phyloP scores from a whole-genome alignment of 2,113 vertebrate species.

The Platysternon megacephalum region DNA sequence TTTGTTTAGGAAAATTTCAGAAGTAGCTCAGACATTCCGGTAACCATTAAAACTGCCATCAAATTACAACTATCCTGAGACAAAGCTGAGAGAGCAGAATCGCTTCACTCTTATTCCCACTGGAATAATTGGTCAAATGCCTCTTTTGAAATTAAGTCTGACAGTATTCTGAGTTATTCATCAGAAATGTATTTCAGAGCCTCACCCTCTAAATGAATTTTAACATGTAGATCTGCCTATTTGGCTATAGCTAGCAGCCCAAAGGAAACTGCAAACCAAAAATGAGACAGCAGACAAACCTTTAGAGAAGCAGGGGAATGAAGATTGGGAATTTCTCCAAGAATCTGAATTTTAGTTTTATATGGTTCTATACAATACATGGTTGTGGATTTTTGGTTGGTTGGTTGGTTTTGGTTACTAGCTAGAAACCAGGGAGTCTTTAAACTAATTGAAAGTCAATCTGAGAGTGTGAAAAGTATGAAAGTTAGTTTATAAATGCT shows the following conservation, averaged over 20 bases:
- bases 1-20: not conserved
- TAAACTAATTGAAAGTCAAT: not conserved
- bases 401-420: not conserved
- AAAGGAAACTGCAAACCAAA: not conserved
- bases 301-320: not conserved
- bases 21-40: not conserved
- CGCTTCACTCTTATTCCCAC: not conserved
- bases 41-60: not conserved
- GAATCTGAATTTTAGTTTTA: not conserved
- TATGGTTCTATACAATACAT: not conserved
- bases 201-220: not conserved
- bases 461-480: not conserved
- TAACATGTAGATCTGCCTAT: not conserved
- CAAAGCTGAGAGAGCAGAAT: not conserved
- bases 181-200: not conserved
- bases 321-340: not conserved
- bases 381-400: not conserved
- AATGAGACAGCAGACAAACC: not conserved
- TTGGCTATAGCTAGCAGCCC: not conserved
- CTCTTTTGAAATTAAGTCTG: not conserved
- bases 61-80: not conserved
- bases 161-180: not conserved
- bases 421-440: not conserved
- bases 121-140: not conserved
- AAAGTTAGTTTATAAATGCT: conserved; percentile 4